Evolutionary conservation across 2,888 invertebrate species (phyloP).

Genomic region (Abrostola triplasia): DNA sequence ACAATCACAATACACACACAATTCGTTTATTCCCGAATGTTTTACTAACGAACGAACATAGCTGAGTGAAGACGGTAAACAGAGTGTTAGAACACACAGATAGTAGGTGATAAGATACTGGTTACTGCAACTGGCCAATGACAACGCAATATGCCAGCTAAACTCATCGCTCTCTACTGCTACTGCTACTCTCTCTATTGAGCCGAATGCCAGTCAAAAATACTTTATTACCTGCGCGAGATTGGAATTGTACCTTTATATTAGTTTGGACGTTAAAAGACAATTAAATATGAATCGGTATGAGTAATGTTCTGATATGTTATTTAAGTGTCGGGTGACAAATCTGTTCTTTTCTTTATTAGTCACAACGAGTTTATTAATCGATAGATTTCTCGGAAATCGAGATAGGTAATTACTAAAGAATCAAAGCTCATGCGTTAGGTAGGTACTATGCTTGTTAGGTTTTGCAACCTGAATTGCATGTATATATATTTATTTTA

Average conservation of each 20-base stretch:
- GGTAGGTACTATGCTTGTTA: no score
- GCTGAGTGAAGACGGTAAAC: conserved; percentile 2
- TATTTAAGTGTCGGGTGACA: background rate
- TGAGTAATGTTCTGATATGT: background rate
- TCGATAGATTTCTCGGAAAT: no score
- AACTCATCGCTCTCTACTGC: conserved; percentile 10
- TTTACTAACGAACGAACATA: background rate
- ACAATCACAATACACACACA: background rate
- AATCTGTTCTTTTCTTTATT: background rate
- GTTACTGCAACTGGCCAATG: conserved; percentile 11
- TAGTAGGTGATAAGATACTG: conserved; percentile 36
- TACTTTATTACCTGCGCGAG: conserved; percentile 18
- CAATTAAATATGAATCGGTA: background rate
- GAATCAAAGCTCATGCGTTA: no score
- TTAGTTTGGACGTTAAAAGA: conserved; percentile 11
- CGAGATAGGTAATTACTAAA: no score
- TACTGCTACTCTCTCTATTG: background rate
- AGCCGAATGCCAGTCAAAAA: conserved; percentile 12
- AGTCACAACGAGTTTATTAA: no score
- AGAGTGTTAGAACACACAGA: conserved; percentile 10
- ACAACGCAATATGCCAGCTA: conserved; percentile 3
- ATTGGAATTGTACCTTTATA: conserved; percentile 5
- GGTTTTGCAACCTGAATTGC: no score
- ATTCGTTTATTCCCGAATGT: background rate
- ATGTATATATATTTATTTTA: no score